Conservation (phyloP, 2,113 vertebrate genomes). For the Neolamprologus falcicula region DNA sequence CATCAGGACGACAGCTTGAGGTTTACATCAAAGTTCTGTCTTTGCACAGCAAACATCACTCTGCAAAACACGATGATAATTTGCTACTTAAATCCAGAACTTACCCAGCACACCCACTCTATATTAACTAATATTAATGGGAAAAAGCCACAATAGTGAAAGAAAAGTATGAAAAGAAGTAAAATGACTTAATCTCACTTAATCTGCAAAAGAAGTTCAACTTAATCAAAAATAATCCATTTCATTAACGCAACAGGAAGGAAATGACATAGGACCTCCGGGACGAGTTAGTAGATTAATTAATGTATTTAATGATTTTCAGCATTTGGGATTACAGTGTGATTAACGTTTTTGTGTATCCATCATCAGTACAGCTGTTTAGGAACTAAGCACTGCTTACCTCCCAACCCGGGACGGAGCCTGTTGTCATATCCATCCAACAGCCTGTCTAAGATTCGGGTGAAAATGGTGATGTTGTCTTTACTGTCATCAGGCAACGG, state of each 20-base stretch:
- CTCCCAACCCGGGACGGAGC: constrained; percentile 84
- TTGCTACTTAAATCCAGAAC: background rate
- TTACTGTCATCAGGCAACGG: constrained; percentile 84
- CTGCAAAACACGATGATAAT: background rate
- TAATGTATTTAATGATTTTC: background rate
- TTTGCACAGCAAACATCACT: background rate
- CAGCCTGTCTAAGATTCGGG: constrained; percentile 90
- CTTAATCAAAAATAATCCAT: background rate
- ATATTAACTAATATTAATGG: background rate
- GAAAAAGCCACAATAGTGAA: background rate
- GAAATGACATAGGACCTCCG: background rate
- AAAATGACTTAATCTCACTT: background rate
- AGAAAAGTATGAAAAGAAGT: background rate
- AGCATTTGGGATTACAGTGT: background rate
- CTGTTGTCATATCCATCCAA: constrained; percentile 97
- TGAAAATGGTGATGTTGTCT: constrained; percentile 98
- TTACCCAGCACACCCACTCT: background rate
- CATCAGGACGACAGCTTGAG: background rate
- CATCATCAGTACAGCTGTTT: background rate
- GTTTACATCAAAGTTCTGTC: background rate
- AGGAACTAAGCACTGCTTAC: constrained; percentile 31
- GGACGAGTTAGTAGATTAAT: background rate
- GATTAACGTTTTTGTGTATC: background rate
- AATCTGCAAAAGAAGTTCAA: background rate
- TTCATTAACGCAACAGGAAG: background rate